Percentiles rank a stretch among this genome's conserved stretches.
These are phyloP conservation scores for Ochotona princeps DNA, from an alignment of 2,113 vertebrate species.

Conservation along the genomic window DNA sequence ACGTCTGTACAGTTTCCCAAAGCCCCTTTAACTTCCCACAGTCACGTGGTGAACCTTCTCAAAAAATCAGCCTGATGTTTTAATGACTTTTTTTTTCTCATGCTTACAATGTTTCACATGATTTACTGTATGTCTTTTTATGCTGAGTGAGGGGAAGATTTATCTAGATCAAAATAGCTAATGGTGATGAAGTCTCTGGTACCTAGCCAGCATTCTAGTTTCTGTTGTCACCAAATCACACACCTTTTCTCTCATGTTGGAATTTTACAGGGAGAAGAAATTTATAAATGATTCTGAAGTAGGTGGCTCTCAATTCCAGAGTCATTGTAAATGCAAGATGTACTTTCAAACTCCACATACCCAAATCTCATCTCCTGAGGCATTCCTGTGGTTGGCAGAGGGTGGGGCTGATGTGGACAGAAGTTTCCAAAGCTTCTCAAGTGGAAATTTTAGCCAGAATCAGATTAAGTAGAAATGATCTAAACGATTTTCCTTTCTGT, in stretches of 20 bases:
- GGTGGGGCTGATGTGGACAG: neutral
- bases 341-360: neutral
- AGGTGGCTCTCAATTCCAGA: neutral
- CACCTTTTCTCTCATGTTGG: neutral
- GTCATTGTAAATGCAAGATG: neutral
- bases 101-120: neutral
- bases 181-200: rapidly evolving
- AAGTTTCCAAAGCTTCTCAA: neutral
- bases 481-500: neutral
- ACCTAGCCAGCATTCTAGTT: too few species aligned
- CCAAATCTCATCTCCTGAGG: neutral
- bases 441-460: neutral
- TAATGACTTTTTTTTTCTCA: too few species aligned
- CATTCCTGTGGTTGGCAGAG: rapidly evolving
- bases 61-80: neutral
- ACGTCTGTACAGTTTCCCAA: neutral
- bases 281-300: neutral
- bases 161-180: neutral
- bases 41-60: neutral
- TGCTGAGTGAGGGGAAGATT: neutral
- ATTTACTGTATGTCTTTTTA: neutral
- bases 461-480: neutral
- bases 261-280: neutral
- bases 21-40: neutral
- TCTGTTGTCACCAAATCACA: neutral